Evolutionary conservation across 1,140 invertebrate genomes (phyloP).

Genomic region (Aphaenogaster floridana): DNA sequence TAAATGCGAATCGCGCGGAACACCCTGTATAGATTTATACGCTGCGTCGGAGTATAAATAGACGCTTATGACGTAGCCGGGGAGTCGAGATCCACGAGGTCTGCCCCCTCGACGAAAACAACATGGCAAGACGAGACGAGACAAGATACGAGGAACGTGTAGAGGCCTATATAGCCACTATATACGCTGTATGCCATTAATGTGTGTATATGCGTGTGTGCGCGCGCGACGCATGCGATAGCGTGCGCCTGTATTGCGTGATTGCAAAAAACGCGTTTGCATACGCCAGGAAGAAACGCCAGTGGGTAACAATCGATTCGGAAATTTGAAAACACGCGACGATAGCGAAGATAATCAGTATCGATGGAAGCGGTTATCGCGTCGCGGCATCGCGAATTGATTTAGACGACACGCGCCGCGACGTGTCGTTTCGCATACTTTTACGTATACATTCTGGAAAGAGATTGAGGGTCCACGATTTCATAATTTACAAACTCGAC

Average conservation of each 20-base stretch:
- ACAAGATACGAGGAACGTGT: slow-evolving; percentile 35
- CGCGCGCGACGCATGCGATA: not conserved
- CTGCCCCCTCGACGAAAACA: slow-evolving; percentile 69
- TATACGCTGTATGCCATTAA: not conserved
- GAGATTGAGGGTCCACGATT: not conserved
- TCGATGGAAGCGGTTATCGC: slow-evolving; percentile 18
- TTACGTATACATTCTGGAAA: not conserved
- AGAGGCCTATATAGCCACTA: not conserved
- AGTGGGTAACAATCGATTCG: slow-evolving; percentile 18
- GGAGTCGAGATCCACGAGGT: slow-evolving; percentile 62
- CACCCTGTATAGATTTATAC: slow-evolving; percentile 54
- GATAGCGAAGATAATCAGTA: slow-evolving; percentile 30
- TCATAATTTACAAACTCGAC: slow-evolving; percentile 26
- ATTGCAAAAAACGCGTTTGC: slow-evolving; percentile 14
- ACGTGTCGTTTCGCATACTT: slow-evolving; percentile 20
- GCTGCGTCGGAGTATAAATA: slow-evolving; percentile 61
- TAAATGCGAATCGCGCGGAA: not conserved
- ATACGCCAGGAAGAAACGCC: not conserved
- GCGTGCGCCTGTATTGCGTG: not conserved
- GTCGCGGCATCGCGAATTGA: not conserved
- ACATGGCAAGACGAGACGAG: slow-evolving; percentile 53
- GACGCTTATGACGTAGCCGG: slow-evolving; percentile 62
- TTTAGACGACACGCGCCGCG: slow-evolving; percentile 2
- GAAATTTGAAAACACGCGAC: slow-evolving; percentile 20
- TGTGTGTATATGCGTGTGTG: not conserved